Percentiles rank a stretch among this genome's conserved stretches.
phyloP scores from a whole-genome alignment of 2,113 vertebrate species.

The Geothlypis trichas region DNA sequence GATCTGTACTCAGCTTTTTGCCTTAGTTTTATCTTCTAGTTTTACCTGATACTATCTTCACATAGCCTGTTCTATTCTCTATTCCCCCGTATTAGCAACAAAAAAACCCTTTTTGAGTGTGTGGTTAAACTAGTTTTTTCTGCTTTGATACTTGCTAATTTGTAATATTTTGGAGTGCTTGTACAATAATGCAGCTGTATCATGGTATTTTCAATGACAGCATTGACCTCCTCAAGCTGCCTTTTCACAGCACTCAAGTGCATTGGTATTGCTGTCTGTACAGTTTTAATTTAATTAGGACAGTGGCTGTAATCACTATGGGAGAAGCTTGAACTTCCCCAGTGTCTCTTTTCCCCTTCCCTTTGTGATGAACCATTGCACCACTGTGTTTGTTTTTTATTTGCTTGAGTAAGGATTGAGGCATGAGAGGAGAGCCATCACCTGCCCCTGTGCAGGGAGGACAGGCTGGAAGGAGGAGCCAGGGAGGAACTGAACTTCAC shows the following conservation, averaged over 20 bases:
- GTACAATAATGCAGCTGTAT: background rate
- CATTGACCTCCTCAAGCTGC: background rate
- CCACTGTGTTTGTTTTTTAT: background rate
- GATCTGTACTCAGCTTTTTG: background rate
- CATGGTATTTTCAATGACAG: background rate
- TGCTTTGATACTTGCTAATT: background rate
- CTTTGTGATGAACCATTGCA: background rate
- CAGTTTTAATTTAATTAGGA: conserved; percentile 61
- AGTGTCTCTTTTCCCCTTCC: background rate
- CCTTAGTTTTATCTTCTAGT: background rate
- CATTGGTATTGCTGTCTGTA: conserved; percentile 10
- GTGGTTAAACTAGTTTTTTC: background rate
- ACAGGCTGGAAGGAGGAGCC: background rate
- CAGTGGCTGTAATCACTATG: background rate
- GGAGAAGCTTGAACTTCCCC: background rate
- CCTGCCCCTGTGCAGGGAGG: background rate
- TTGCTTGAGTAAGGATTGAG: background rate
- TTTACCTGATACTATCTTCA: background rate
- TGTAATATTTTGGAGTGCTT: background rate
- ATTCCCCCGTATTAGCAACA: background rate
- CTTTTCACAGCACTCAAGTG: background rate
- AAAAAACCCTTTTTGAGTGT: background rate
- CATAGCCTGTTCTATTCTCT: background rate
- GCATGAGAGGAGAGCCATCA: background rate
- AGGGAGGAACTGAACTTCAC: conserved; percentile 28